These are phyloP conservation scores for Crenichthys baileyi DNA, from an alignment of 2,797 vertebrate genomes.

Conservation along the genomic window DNA sequence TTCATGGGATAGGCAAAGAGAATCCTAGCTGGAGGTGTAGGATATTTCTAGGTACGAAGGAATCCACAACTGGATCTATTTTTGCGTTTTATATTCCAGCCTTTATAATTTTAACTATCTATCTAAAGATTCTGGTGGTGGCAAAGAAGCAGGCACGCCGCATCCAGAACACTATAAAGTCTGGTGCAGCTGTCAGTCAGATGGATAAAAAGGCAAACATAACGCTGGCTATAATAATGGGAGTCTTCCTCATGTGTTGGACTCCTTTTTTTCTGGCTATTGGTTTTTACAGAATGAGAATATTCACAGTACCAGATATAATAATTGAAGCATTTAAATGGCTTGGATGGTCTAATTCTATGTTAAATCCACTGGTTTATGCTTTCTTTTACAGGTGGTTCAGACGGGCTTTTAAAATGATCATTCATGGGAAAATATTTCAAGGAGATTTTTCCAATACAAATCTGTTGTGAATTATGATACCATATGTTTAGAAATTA, in stretches of 20 bases:
- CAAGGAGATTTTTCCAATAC: neutral
- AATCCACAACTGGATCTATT: slow-evolving; percentile 56
- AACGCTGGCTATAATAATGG: slow-evolving; percentile 34
- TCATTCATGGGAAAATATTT: neutral
- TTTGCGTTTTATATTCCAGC: slow-evolving; percentile 83
- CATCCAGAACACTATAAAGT: slow-evolving; percentile 25
- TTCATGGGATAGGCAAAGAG: slow-evolving; percentile 77
- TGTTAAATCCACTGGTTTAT: neutral
- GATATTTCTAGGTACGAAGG: slow-evolving; percentile 33
- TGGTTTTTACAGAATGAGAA: neutral
- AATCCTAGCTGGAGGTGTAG: neutral
- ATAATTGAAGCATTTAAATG: neutral
- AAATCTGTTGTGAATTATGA: neutral
- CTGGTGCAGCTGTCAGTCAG: slow-evolving; percentile 16
- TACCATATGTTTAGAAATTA: neutral
- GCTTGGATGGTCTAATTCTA: neutral
- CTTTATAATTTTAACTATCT: slow-evolving; percentile 83
- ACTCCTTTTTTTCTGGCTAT: neutral
- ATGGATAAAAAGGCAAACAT: slow-evolving; percentile 40
- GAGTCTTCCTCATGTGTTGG: slow-evolving; percentile 32
- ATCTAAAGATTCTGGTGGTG: slow-evolving; percentile 47
- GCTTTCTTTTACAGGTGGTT: slow-evolving; percentile 6
- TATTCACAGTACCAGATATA: neutral
- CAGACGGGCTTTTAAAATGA: neutral
- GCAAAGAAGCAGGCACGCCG: slow-evolving; percentile 30